A percentile compares a stretch with the other conserved stretches of the same genome.
These are phyloP conservation scores for Anableps anableps DNA, from an alignment of 2,797 vertebrate species.

Conservation along the genomic window DNA sequence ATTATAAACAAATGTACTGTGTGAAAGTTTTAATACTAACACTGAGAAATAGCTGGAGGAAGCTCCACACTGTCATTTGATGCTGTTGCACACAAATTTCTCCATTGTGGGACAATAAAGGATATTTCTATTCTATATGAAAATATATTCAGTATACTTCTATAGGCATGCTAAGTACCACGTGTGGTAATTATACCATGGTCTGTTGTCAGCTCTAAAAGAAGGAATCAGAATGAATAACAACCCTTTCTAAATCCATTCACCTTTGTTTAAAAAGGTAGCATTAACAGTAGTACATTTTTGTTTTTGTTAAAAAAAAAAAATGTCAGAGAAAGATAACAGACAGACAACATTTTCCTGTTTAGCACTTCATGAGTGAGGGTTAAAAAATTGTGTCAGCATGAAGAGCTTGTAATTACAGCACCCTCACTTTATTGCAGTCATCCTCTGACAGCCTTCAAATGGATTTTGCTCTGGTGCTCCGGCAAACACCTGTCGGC, in stretches of 20 bases:
- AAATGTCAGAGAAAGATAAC: slow-evolving; percentile 5
- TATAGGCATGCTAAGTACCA: neutral
- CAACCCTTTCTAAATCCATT: slow-evolving; percentile 14
- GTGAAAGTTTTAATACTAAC: too few relatives aligned
- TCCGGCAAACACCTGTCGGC: slow-evolving; percentile 75
- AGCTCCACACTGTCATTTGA: too few relatives aligned
- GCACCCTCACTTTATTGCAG: slow-evolving; percentile 49
- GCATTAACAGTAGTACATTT: slow-evolving; percentile 12
- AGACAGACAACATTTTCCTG: slow-evolving; percentile 14
- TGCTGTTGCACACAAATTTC: too few relatives aligned
- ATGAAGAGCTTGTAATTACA: slow-evolving; percentile 63
- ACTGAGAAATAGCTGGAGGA: too few relatives aligned
- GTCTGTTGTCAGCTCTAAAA: neutral
- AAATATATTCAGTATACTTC: neutral
- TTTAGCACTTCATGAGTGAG: slow-evolving; percentile 21
- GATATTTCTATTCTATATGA: too few relatives aligned
- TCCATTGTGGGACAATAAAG: too few relatives aligned
- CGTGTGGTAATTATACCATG: neutral
- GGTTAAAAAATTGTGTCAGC: slow-evolving; percentile 34
- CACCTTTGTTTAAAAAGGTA: slow-evolving; percentile 4
- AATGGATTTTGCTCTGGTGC: slow-evolving; percentile 63
- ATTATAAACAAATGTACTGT: too few relatives aligned
- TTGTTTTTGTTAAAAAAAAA: neutral
- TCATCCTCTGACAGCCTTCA: slow-evolving; percentile 64
- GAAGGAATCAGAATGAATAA: neutral